phyloP scores from a whole-genome alignment of 2,888 invertebrate species.

The Xanthostigma xanthostigma region DNA sequence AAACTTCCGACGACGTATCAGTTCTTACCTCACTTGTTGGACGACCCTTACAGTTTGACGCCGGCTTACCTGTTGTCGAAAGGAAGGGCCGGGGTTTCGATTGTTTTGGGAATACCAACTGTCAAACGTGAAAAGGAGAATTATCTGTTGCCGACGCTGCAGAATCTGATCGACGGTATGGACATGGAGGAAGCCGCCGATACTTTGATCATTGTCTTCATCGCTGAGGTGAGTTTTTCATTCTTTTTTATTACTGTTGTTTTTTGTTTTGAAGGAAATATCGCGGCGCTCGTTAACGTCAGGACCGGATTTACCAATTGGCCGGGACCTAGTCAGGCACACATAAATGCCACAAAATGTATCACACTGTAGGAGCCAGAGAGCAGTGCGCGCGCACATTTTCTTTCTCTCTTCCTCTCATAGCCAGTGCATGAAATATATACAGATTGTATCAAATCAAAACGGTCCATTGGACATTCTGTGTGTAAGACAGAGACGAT shows the following conservation, averaged over 20 bases:
- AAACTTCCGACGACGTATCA: conserved; percentile 68
- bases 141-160: conserved; percentile 72
- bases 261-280: background rate
- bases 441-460: too few relatives aligned
- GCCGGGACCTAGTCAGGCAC: too few relatives aligned
- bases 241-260: background rate
- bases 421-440: too few relatives aligned
- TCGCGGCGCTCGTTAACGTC: too few relatives aligned
- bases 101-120: conserved; percentile 81
- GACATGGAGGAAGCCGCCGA: conserved; percentile 54
- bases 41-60: conserved; percentile 57
- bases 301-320: too few relatives aligned
- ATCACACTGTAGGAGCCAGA: too few relatives aligned
- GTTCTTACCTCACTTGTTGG: conserved; percentile 74
- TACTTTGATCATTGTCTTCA: conserved; percentile 69
- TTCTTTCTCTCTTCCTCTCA: too few relatives aligned
- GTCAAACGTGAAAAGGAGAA: conserved; percentile 77
- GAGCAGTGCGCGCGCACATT: too few relatives aligned
- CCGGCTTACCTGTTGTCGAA: conserved; percentile 66
- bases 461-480: too few relatives aligned
- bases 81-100: conserved; percentile 57
- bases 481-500: too few relatives aligned
- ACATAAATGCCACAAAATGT: too few relatives aligned
- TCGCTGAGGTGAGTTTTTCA: conserved; percentile 52
- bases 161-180: conserved; percentile 71